Evolutionary conservation across 2,113 vertebrate genomes (phyloP).

Genomic region (Mionectes macconnelli): DNA sequence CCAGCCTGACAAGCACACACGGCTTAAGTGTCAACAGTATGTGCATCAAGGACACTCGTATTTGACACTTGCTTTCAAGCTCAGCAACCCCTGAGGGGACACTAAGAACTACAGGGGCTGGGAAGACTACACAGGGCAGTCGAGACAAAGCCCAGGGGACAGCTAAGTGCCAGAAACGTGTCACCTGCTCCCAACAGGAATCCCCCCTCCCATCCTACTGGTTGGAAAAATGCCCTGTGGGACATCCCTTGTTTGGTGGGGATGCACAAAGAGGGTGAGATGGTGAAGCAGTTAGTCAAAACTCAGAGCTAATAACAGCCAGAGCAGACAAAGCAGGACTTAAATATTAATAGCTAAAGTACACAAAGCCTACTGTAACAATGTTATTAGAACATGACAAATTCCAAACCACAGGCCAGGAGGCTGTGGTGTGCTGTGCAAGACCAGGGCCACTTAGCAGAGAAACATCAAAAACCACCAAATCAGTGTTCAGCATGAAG

Average conservation of each 20-base stretch:
- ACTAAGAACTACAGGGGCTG: not conserved
- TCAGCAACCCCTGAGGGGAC: not conserved
- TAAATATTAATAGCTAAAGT: not conserved
- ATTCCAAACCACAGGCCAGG: not conserved
- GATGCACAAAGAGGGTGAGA: accelerated
- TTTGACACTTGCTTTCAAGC: not conserved
- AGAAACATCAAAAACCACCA: not conserved
- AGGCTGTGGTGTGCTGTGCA: not conserved
- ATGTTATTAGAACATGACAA: not conserved
- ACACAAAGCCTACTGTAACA: not conserved
- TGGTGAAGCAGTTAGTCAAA: not conserved
- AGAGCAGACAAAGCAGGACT: not conserved
- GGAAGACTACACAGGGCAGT: not conserved
- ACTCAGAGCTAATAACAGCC: not conserved
- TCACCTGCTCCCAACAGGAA: not conserved
- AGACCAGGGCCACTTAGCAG: accelerated
- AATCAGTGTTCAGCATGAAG: not conserved
- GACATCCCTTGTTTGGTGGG: not conserved
- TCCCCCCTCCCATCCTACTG: accelerated
- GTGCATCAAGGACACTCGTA: not conserved
- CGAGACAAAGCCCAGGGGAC: not conserved
- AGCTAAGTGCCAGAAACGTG: not conserved
- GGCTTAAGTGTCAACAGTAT: not conserved
- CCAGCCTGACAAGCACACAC: not conserved
- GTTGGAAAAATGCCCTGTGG: accelerated